Evolutionary conservation across 2,888 invertebrate genomes (phyloP), one percentile per base, ranked within the genome.

Genomic region (Chrysotoxum bicinctum): DNA sequence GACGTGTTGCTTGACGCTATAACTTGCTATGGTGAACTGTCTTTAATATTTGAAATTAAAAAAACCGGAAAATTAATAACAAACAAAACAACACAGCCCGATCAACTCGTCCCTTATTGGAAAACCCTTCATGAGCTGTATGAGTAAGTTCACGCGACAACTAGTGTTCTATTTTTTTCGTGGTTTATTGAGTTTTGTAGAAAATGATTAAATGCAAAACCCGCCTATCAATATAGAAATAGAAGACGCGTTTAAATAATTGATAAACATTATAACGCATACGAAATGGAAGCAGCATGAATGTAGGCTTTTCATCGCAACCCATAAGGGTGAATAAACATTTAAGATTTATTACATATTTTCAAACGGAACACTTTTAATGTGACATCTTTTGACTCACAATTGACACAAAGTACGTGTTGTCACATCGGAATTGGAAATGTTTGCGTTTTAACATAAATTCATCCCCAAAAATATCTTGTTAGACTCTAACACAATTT

Each of bases 271-370:
- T 16, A 16, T 50, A 23, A 14, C 48, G 12, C 23, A 32, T 35
- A 14, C 10, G 26, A 43, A 23, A 10, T 54, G 5, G 54, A 54
- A 56, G 32, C 16, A 10, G 62, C 62, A 8, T 64, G 26, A 21
- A 43, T 12, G 23, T 35, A 54, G 48, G 14, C 50, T 23, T 35
- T 48, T 58, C 10, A 16, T 14, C 16, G 62, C 64, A 21, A n/a
- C 16, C 54, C 45, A 32, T 45, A 56, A 48, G 70, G 70, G 48
- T 43, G 21, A 72, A 64, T 48, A 40, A 26, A 60, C 56, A 78
- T 64, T 48, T 35, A 23, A 48, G 56, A 77, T 77, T 77, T 69
- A 69, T 76, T 48, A 40, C 48, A 21, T 43, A 35, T 70, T 70
- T 23, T 48, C n/a, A 30, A 45, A 35, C 30, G 58, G 21, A 58